Evolutionary conservation across 2,888 invertebrate genomes (phyloP), one percentile per base, ranked within the genome.

Genomic region (Parasteatoda lunata): DNA sequence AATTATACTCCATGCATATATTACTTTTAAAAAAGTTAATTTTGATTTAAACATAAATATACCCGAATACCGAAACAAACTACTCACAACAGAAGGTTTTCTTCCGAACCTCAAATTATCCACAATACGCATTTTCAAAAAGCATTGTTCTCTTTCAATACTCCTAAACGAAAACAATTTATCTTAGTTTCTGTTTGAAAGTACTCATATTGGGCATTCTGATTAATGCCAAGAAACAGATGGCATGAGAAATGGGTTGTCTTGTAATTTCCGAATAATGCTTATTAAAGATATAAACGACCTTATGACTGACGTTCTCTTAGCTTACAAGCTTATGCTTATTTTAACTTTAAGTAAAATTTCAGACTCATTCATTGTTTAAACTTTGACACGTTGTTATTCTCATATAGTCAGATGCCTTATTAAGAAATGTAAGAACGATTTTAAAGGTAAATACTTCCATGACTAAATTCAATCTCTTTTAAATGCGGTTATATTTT

Each of bases 261-360:
- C 52, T 66, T 80, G 72, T 65, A 80, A 73, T 73, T 80, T 72
- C 51, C 66, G 65, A 66, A 65, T 65, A 80, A 65, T 52, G 80
- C 80, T 72, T 65, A 80, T 80, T 80, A 80, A 80, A 80, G 30
- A 72, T 72, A 73, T 80, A 80, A 80, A 65, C 45, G 72, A 65
- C 65, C 65, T 52, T 47, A 66, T 49, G 48, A 64, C 70, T 73
- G 52, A 73, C 66, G 66, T 15, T 45, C 9, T 68, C 66, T 30
- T 5, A 15, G 15, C 8, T 45, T 30, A 4, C 3, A n/a, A n/a
- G 30, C 7, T 7, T 11, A 8, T 8, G 66, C 15, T 8, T 59
- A 13, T 13, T 59, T 30, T 59, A 13, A 3, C 59, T 11, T 59
- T 59, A n/a, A 8, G 59, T 59, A 7, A 59, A 59, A 59, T 6